Percentiles rank a stretch among this genome's conserved stretches.
phyloP scores from a whole-genome alignment of 2,113 vertebrate genomes.

The Hippocampus zosterae region DNA sequence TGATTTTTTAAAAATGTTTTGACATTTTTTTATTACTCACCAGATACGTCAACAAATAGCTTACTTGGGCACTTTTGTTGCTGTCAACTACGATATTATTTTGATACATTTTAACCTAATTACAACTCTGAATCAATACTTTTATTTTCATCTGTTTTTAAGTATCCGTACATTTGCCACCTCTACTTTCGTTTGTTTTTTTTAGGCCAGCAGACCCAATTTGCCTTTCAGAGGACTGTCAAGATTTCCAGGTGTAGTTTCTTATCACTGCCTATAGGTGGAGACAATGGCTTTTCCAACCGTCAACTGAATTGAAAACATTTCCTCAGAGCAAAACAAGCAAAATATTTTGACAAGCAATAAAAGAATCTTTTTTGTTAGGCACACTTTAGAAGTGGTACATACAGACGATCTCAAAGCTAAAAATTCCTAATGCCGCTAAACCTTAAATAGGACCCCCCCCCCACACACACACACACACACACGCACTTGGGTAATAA shows the following conservation, averaged over 20 bases:
- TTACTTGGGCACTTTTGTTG: no score
- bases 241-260: slow-evolving; percentile 22
- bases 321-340: slow-evolving; percentile 63
- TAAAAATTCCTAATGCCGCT: slow-evolving; percentile 70
- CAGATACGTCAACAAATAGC: no score
- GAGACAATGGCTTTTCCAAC: slow-evolving; percentile 64
- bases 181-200: no score
- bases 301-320: slow-evolving; percentile 40
- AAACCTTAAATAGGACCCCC: slow-evolving; percentile 70
- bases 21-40: no score
- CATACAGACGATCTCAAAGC: slow-evolving; percentile 61
- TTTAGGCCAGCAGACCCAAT: no score
- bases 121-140: no score
- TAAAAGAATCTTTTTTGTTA: slow-evolving; percentile 62
- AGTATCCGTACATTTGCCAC: no score
- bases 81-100: no score
- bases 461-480: slow-evolving; percentile 34
- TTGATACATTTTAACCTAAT: no score
- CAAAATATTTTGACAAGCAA: slow-evolving; percentile 70
- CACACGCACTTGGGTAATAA: slow-evolving; percentile 45
- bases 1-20: no score
- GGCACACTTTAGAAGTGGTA: slow-evolving; percentile 56
- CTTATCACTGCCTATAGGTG: slow-evolving; percentile 54
- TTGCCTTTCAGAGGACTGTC: no score
- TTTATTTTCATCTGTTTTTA: no score